These are phyloP conservation scores for Montipora capricornis DNA, from an alignment of 64 coral and sea anemone genomes.

Conservation along the genomic window DNA sequence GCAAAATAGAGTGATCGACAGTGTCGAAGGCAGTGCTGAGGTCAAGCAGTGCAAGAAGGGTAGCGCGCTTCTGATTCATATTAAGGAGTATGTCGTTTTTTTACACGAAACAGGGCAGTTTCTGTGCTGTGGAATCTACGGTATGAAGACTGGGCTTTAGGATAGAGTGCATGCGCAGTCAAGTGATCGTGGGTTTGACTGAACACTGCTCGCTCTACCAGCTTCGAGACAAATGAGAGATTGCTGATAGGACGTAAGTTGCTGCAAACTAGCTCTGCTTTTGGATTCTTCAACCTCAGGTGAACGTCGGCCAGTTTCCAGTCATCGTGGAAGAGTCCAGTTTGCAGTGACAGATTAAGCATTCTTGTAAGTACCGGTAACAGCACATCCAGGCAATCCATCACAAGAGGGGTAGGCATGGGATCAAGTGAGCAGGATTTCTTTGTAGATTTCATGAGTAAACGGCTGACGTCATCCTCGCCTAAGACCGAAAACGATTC, in stretches of 20 bases:
- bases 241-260: not conserved
- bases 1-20: not conserved
- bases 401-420: conserved; percentile 51
- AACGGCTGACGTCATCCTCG: conserved; percentile 8
- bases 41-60: too few relatives aligned
- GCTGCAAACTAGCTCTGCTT: not conserved
- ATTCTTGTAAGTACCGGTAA: conserved; percentile 55
- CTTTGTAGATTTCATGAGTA: conserved; percentile 53
- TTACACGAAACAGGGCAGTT: conserved; percentile 4
- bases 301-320: too few relatives aligned
- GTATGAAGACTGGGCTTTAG: too few relatives aligned
- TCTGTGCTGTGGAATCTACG: too few relatives aligned
- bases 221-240: too few relatives aligned
- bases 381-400: conserved; percentile 42
- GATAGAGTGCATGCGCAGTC: too few relatives aligned
- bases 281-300: not conserved
- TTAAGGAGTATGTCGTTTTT: conserved; percentile 42
- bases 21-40: too few relatives aligned
- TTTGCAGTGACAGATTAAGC: conserved; percentile 30
- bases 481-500: not conserved
- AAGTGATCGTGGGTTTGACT: too few relatives aligned
- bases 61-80: conserved; percentile 1
- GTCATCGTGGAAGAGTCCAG: conserved; percentile 14
- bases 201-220: too few relatives aligned
- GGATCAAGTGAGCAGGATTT: conserved; percentile 61